Base-by-base conservation (phyloP, 37 sponge, comb jelly and placozoan species). In the Hexactinellida sp. region DNA sequence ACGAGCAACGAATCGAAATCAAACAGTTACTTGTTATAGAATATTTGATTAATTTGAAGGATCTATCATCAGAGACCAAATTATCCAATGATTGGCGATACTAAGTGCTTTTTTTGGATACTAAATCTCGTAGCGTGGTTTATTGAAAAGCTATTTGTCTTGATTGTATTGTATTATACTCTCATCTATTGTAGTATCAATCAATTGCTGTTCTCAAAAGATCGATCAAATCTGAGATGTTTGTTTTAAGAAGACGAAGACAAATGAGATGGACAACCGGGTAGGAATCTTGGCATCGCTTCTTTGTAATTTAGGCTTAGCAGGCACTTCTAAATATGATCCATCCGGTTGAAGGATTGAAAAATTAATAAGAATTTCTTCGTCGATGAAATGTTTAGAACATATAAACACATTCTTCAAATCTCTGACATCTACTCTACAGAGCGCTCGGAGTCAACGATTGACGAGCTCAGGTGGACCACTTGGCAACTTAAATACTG, bases 271-370 rank as follows among this genome's bases (percentile, higher is more conserved):
- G 76, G 13, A 63, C 76, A 63, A 23, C 34, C 21, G 76, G 76
- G 76, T 23, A 63, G 76, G 76, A 63, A 63, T 63, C 76, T 63
- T 63, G 76, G 30, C 30, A 63, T 23, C 21, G 34, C 76, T 63
- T 63, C 76, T 63, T 63, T 63, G 34, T 63, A 63, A 63, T 63
- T 63, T 63, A 63, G 76, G 76, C 13, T 63, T 28, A 63, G 76
- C 34, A 28, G 76, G 76, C 76, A 63, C 76, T 63, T 63, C 76
- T 63, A 63, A 63, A 63, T 63, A 32, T 63, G 76, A 63, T 63
- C 76, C 76, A 63, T 63, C 76, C 3, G 76, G 34, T 63, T 63
- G 76, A n/a, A 63, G 76, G 76, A 63, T 28, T 25, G 76, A 28
- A 63, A 32, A 63, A 63, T 23, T 63, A 7, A 23, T 25, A 7